Evolutionary conservation across 2,113 vertebrate species (phyloP), one percentile per base, ranked within the genome.

Genomic region (Ctenomys sociabilis): DNA sequence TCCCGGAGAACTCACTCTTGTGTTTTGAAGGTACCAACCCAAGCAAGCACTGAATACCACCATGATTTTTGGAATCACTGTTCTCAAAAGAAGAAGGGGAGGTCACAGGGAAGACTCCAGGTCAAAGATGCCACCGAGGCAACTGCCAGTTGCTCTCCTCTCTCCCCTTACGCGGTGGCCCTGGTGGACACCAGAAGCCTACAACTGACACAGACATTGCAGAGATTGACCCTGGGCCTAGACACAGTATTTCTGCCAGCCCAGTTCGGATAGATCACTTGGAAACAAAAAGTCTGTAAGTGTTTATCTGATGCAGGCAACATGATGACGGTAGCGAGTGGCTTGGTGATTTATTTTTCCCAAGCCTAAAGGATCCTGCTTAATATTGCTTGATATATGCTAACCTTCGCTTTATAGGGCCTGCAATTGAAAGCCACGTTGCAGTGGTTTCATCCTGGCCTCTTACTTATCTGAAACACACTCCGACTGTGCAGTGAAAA

Each of bases 401-500:
- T 98, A 91, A 66, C 96, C 98, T 98, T 97, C 97, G 97, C 97
- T 98, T 98, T 97, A 94, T 89, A 98, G 97, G 97, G 97, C 95
- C 97, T 98, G 82, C 97, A 94, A 94, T 97, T 90, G 98, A 98
- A 97, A 97, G 96, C 97, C 96, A 91, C 94, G 97, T 97, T 98
- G 98, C 96, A 97, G 97, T 87, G 97, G 98, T 98, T 98, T 98
- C 98, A 98, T 98, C 98, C 98, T 97, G 97, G 98, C 98, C 98
- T 98, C 98, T 97, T 97, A 98, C 98, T 99, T 99, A 99, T 99
- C 98, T 98, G 94, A 98, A 98, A 97, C 98, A 97, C 98, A 97
- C 98, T 96, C 98, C 98, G 99, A 98, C 99, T 98, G 98, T 96
- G 93, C 98, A 95, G 97, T 98, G 98, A 98, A 99, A 99, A 99